These are phyloP conservation scores for Catostomus latipinnis DNA, from an alignment of 2,797 vertebrate species.

Conservation along the genomic window DNA sequence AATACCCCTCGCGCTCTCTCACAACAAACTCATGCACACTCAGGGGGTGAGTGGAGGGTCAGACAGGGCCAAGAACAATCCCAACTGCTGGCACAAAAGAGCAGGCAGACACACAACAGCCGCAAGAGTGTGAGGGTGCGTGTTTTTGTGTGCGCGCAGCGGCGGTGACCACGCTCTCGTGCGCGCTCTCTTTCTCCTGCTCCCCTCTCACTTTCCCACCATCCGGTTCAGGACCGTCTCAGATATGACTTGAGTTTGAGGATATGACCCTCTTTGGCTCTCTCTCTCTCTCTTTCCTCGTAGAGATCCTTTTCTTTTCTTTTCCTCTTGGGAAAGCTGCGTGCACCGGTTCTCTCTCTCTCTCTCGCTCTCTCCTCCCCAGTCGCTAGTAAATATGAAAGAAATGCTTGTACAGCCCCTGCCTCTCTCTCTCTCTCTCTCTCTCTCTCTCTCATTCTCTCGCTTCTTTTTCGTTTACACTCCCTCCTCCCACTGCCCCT, in stretches of 20 bases:
- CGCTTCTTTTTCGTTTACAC: conserved; percentile 60
- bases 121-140: conserved; percentile 45
- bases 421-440: conserved; percentile 63
- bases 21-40: conserved; percentile 47
- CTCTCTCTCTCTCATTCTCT: conserved; percentile 41
- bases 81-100: conserved; percentile 57
- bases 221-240: conserved; percentile 53
- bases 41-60: conserved; percentile 34
- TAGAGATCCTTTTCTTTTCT: conserved; percentile 76
- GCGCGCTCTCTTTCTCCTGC: conserved; percentile 45
- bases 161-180: conserved; percentile 68
- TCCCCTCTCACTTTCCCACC: conserved; percentile 58
- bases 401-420: conserved; percentile 83
- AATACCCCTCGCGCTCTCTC: too few species aligned
- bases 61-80: conserved; percentile 59
- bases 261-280: conserved; percentile 61
- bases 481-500: conserved; percentile 61
- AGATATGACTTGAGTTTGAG: conserved; percentile 60
- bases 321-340: conserved; percentile 83
- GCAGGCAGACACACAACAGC: conserved; percentile 58
- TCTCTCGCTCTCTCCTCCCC: conserved; percentile 56
- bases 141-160: conserved; percentile 62
- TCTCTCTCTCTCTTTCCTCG: conserved; percentile 75
- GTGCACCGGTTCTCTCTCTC: conserved; percentile 68
- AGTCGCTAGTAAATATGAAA: conserved; percentile 86